phyloP scores from a whole-genome alignment of 2,113 vertebrate genomes.

The Hemiprocne comata region DNA sequence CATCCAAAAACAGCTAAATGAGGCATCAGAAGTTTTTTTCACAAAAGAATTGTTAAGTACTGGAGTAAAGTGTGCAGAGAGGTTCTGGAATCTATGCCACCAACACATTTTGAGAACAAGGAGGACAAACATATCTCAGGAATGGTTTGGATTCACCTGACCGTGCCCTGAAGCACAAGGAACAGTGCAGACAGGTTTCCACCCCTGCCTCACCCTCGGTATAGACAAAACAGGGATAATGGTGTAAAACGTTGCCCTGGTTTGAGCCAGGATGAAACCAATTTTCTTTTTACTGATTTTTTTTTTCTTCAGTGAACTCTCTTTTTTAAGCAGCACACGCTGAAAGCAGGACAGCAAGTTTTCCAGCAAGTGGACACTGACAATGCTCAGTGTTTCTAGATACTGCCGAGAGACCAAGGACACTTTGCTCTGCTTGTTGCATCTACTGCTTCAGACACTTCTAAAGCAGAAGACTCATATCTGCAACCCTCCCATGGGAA shows the following conservation, averaged over 20 bases:
- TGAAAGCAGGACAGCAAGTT: too few relatives aligned
- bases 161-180: neutral
- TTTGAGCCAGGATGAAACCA: too few relatives aligned
- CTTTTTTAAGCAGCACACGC: too few relatives aligned
- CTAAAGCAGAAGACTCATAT: too few relatives aligned
- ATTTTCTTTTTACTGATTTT: too few relatives aligned
- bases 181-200: neutral
- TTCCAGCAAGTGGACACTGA: too few relatives aligned
- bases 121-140: neutral
- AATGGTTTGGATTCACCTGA: accelerated
- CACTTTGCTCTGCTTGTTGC: too few relatives aligned
- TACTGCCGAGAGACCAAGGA: too few relatives aligned
- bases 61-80: neutral
- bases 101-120: neutral
- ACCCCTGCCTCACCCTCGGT: neutral
- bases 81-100: neutral
- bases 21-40: neutral
- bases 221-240: neutral
- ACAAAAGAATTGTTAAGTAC: neutral
- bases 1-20: neutral
- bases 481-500: too few relatives aligned
- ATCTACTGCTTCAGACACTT: too few relatives aligned
- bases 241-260: neutral
- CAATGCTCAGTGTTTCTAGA: too few relatives aligned
- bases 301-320: too few relatives aligned